A percentile compares a stretch with the other conserved stretches of the same genome.
Evolutionary conservation across 2,797 vertebrate species (phyloP).

Genomic region (Falco cherrug): DNA sequence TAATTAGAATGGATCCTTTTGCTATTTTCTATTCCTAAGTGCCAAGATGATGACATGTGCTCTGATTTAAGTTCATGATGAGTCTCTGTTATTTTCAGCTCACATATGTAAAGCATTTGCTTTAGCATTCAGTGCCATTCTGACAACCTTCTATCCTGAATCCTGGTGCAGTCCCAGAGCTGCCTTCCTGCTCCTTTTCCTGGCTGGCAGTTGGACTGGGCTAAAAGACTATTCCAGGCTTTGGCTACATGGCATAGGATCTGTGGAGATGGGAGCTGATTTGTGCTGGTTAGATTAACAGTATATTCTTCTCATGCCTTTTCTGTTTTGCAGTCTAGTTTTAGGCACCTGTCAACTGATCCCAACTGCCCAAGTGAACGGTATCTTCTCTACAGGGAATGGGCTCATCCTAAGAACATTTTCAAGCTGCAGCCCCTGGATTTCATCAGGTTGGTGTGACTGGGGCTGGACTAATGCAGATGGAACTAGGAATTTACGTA

Average conservation of each 20-base stretch:
- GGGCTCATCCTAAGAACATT: conserved; percentile 91
- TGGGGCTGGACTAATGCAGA: background rate
- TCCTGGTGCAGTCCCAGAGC: background rate
- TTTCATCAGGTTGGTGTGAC: conserved; percentile 84
- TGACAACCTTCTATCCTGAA: background rate
- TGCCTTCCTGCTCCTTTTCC: background rate
- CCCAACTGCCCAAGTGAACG: conserved; percentile 84
- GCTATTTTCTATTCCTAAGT: background rate
- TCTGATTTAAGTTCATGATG: background rate
- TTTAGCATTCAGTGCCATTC: background rate
- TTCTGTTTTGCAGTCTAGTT: conserved; percentile 81
- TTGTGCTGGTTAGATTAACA: background rate
- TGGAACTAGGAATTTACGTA: background rate
- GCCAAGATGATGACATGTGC: background rate
- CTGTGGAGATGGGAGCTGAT: background rate
- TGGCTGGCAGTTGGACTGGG: background rate
- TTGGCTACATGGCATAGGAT: background rate
- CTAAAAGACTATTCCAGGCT: background rate
- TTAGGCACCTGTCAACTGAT: conserved; percentile 80
- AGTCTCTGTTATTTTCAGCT: conserved; percentile 27
- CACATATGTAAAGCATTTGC: background rate
- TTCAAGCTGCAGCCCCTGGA: conserved; percentile 93
- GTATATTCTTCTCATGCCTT: background rate
- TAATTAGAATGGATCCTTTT: conserved; percentile 18
- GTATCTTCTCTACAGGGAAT: conserved; percentile 87